Evolutionary conservation across 2,888 invertebrate species (phyloP), one percentile per base, ranked within the genome.

Genomic region (Limnephilus auricula): DNA sequence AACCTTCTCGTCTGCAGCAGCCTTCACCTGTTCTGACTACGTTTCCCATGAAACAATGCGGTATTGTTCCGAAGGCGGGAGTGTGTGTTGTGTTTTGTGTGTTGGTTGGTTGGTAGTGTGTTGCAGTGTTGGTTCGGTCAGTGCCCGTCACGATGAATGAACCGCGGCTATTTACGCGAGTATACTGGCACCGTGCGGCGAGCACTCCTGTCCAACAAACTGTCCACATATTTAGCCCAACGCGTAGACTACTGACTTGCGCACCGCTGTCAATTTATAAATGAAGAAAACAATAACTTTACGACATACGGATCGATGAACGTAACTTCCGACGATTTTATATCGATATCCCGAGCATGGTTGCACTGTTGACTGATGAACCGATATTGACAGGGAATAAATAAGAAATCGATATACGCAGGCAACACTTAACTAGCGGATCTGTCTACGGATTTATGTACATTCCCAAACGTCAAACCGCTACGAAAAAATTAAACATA

Each of bases 121-220:
- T 31, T 30, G 18, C 13, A 6, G 30, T 12, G 31, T 13, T 13
- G 30, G 80, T 30, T 30, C 80, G 80, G 80, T 31, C 80, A 80
- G 80, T 32, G 80, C 80, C 80, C 80, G 80, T 80, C 80, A 80
- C 80, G 80, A 80, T 15, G 80, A 32, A 31, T 80, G 80, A 80
- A 31, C 32, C 31, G 31, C 80, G 80, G 31, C 80, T 80, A 80
- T 80, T 80, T 80, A 80, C 80, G 80, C 32, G n/a, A 65, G 4
- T 65, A n/a, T 25, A 65, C 65, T n/a, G 65, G 65, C 9, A n/a
- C 65, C 25, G 65, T 25, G 65, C 65, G 6, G 25, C 65, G 25
- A 25, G 25, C 25, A 65, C 65, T 65, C 25, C n/a, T n/a, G 65
- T n/a, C 65, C 65, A n/a, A 65, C 65, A 65, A 65, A 25, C 25